Conservation (phyloP, 1,140 invertebrate species). For the Tetragonula clypearis region DNA sequence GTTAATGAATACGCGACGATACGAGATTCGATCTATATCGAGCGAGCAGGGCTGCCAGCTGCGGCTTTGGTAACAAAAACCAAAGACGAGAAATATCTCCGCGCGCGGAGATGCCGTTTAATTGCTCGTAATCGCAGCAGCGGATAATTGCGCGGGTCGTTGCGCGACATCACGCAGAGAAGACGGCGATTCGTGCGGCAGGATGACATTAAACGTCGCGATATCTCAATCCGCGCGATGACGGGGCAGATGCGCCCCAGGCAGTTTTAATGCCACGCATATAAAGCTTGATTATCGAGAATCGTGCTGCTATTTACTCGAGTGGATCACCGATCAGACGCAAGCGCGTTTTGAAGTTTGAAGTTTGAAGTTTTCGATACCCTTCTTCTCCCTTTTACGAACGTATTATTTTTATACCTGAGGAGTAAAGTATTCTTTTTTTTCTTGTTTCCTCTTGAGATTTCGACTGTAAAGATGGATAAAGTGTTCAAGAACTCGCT, state of each 20-base stretch:
- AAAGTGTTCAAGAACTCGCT: not conserved
- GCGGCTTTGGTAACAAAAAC: not conserved
- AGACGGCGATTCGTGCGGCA: not conserved
- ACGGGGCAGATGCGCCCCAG: conserved; percentile 5
- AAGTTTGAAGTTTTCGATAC: not conserved
- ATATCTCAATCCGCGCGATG: conserved; percentile 27
- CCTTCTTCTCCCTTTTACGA: not conserved
- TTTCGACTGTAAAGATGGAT: not conserved
- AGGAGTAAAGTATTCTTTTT: too few species aligned
- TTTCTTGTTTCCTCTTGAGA: too few species aligned
- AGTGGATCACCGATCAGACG: too few species aligned
- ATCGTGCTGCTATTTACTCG: not conserved
- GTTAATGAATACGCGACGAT: conserved; percentile 4
- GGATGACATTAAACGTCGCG: not conserved
- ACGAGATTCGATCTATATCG: not conserved
- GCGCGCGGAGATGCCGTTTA: conserved; percentile 1
- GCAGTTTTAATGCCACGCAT: not conserved
- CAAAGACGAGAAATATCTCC: not conserved
- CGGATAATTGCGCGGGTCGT: conserved; percentile 13
- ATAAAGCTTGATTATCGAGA: not conserved
- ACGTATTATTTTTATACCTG: not conserved
- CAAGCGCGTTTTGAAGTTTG: not conserved
- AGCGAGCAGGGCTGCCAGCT: conserved; percentile 3
- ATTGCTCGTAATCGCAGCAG: not conserved
- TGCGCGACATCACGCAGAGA: too few species aligned